These are phyloP conservation scores for Sebastes minor DNA, from an alignment of 2,797 vertebrate genomes.

Conservation along the genomic window DNA sequence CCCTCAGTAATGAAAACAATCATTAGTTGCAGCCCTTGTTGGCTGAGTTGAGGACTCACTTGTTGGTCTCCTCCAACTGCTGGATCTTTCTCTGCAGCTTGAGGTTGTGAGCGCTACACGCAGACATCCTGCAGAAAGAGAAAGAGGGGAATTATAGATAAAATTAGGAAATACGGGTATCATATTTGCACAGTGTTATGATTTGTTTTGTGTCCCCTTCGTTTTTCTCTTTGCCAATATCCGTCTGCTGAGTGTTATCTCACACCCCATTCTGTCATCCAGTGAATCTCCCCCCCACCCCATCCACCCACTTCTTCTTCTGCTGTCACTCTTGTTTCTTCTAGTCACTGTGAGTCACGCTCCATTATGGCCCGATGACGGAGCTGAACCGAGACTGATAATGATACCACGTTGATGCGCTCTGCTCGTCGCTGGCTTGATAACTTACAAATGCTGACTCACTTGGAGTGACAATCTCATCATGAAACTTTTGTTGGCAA, in stretches of 20 bases:
- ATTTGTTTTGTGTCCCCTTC: slow-evolving; percentile 2
- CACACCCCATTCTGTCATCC: slow-evolving; percentile 11
- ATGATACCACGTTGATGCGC: slow-evolving; percentile 23
- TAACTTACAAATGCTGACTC: slow-evolving; percentile 30
- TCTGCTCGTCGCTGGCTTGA: slow-evolving; percentile 23
- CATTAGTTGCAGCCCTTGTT: not conserved
- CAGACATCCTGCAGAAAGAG: slow-evolving; percentile 86
- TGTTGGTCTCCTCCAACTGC: slow-evolving; percentile 91
- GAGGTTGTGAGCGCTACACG: slow-evolving; percentile 89
- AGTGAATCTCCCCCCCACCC: not conserved
- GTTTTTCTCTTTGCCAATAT: slow-evolving; percentile 30
- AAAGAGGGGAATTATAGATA: not conserved
- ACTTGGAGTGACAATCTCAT: not conserved
- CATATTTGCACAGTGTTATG: not conserved
- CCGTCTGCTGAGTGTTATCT: slow-evolving; percentile 29
- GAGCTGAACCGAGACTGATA: slow-evolving; percentile 30
- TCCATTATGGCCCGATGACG: slow-evolving; percentile 22
- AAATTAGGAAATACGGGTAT: not conserved
- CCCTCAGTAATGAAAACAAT: not conserved
- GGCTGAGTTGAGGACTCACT: slow-evolving; percentile 78
- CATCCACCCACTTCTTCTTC: not conserved
- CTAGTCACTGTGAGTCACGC: slow-evolving; percentile 26
- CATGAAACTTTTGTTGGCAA: slow-evolving; percentile 17
- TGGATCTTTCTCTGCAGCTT: slow-evolving; percentile 92
- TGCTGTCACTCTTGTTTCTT: slow-evolving; percentile 1